Evolutionary conservation across 2,113 vertebrate species (phyloP), one percentile per base, ranked within the genome.

Genomic region (Lota lota): DNA sequence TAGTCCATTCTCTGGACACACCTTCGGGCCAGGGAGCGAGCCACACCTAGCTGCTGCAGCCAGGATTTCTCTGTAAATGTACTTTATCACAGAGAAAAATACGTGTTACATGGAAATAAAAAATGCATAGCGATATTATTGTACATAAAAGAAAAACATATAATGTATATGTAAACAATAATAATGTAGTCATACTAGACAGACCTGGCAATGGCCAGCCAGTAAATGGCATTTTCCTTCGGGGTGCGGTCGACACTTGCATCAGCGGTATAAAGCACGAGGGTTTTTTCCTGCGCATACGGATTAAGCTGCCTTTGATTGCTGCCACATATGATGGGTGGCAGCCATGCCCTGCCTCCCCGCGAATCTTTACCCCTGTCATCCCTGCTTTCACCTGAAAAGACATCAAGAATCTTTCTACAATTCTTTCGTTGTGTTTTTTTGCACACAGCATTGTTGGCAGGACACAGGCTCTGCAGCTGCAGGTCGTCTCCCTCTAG

Each of bases 1-100:
- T 12, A 47, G 40, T 10, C 40, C 40, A 47, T 47, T 47, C 40
- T 12, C 8, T 47, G 40, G 40, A 47, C 40, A 47, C 12, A 14
- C 40, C 40, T 47, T 10, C 40, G 40, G 40, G 40, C 40, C 40
- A 47, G 40, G 40, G 40, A 47, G 2, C 40, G 40, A 47, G 40
- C 40, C 40, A 93, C 88, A 59, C 53, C 81, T 56, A 93, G 78
- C 80, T 92, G 93, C 70, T 90, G 89, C 20, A 86, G 75, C 92
- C 92, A 94, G 40, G 80, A 75, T 68, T 90, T 94, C 84, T 93
- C 91, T 78, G 90, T 93, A 85, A 94, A 94, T 56, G 87, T 77
- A 79, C 90, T 91, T 73, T 3, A 87, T 47, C 63, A 74, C 79
- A 71, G 50, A 77, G 11, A 50, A 69, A 70, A 12, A 68, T 1